Conservation (phyloP, 2,797 vertebrate species). For the Remorina albescens region DNA sequence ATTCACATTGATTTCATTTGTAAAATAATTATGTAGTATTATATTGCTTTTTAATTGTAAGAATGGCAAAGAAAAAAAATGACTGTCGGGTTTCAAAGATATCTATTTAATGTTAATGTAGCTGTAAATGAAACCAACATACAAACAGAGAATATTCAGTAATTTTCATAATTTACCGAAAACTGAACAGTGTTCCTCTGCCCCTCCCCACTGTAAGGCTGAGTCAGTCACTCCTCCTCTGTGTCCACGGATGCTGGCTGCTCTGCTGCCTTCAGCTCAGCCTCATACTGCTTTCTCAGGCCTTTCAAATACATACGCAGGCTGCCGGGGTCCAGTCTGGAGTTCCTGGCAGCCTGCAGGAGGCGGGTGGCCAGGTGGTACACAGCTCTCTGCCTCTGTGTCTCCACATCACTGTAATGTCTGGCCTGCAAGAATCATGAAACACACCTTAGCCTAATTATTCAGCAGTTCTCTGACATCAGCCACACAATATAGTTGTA, state of each 20-base stretch:
- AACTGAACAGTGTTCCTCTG: conserved; percentile 16
- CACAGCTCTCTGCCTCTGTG: conserved; percentile 84
- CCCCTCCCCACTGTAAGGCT: conserved; percentile 39
- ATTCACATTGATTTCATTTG: not conserved
- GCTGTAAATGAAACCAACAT: not conserved
- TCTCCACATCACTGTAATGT: conserved; percentile 87
- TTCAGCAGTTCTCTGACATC: conserved; percentile 14
- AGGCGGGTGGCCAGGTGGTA: conserved; percentile 91
- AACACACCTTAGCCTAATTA: conserved; percentile 21
- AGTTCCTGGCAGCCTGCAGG: conserved; percentile 93
- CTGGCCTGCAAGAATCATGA: conserved; percentile 83
- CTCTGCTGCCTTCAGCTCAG: conserved; percentile 75
- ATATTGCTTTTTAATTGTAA: not conserved
- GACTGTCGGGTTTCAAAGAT: not conserved
- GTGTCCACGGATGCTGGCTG: conserved; percentile 56
- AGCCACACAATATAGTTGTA: conserved; percentile 10
- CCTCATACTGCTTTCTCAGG: conserved; percentile 89
- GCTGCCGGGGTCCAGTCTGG: conserved; percentile 89
- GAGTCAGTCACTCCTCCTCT: conserved; percentile 71
- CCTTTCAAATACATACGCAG: conserved; percentile 91
- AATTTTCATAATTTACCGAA: not conserved
- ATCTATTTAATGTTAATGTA: conserved; percentile 4
- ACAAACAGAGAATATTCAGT: not conserved
- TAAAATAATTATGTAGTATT: not conserved
- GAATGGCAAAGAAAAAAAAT: not conserved